Conservation (phyloP, 2,797 vertebrate genomes). For the Schizothorax lantsangensis region DNA sequence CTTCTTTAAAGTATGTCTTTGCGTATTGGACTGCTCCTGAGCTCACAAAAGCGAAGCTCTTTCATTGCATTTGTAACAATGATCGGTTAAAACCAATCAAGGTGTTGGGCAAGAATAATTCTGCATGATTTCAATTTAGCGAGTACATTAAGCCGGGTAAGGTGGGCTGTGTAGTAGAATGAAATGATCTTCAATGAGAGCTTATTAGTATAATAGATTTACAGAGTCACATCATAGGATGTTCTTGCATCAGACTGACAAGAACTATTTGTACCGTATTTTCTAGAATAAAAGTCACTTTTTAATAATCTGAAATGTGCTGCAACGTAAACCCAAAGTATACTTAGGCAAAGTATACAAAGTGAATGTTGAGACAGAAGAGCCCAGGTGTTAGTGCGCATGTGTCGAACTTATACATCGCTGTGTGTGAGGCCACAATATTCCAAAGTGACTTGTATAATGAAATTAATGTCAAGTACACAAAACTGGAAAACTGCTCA, state of each 20-base stretch:
- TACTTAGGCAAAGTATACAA: background rate
- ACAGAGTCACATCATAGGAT: background rate
- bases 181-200: background rate
- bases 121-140: background rate
- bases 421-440: background rate
- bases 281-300: background rate
- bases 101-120: background rate
- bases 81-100: slow-evolving; percentile 5
- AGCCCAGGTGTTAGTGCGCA: too few relatives aligned
- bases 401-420: too few relatives aligned
- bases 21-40: background rate
- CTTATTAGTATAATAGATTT: slow-evolving; percentile 15
- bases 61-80: background rate
- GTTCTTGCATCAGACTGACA: background rate
- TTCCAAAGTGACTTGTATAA: background rate
- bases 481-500: background rate
- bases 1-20: background rate
- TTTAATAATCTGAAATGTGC: background rate
- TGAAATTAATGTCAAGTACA: background rate
- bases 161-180: background rate
- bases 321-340: background rate
- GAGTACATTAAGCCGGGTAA: background rate
- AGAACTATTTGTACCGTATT: background rate
- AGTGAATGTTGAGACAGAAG: too few relatives aligned
- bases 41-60: background rate